A percentile compares a stretch with the other conserved stretches of the same genome.
Conservation (phyloP, 2,888 invertebrate species). For the Nysson spinosus region DNA sequence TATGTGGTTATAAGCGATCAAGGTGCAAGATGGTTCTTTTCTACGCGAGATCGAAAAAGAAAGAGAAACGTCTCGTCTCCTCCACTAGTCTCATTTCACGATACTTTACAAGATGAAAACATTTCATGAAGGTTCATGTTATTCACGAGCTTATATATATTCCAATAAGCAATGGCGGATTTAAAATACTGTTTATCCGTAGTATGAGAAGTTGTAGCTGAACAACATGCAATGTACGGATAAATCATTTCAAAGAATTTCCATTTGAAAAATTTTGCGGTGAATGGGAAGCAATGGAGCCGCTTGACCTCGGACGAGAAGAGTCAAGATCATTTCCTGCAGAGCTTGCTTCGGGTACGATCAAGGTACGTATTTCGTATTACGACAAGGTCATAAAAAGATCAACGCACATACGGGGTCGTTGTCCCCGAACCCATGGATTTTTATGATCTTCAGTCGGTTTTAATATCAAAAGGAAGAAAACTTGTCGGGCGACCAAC, state of each 20-base stretch:
- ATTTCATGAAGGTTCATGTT: too few species aligned
- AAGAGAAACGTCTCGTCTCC: too few species aligned
- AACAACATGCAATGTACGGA: neutral
- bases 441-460: neutral
- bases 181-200: neutral
- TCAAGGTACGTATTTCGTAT: constrained; percentile 1
- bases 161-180: neutral
- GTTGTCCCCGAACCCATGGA: neutral
- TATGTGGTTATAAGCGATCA: constrained; percentile 30
- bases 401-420: neutral
- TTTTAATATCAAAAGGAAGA: constrained; percentile 6
- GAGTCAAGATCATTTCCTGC: constrained; percentile 7
- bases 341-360: neutral
- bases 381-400: constrained; percentile 2
- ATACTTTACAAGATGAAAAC: too few species aligned
- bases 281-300: neutral
- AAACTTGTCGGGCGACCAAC: neutral
- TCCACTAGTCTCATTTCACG: too few species aligned
- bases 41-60: neutral
- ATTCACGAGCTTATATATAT: too few species aligned
- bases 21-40: constrained; percentile 35
- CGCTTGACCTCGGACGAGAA: neutral
- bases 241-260: neutral
- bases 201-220: neutral
- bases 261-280: neutral